Base-by-base conservation (phyloP, 1,140 invertebrate genomes). In the Ladona fulva region DNA sequence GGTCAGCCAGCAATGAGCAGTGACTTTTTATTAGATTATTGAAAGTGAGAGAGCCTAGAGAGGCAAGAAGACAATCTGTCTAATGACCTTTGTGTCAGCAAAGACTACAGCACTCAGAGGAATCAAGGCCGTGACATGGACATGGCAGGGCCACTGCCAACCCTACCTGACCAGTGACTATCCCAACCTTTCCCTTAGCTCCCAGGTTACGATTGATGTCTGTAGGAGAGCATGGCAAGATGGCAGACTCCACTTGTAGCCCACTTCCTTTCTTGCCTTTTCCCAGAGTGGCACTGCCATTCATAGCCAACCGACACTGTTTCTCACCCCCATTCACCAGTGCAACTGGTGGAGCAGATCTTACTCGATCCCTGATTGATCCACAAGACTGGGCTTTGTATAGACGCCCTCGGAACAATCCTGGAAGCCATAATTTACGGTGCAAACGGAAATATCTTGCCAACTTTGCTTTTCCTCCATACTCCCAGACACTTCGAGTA, bases 381-480 rank as follows among this genome's bases (percentile, higher is more conserved):
- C 52, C 52, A 66, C 52, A 66, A 22, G 52, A 66, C 52, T 66
- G 52, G n/a, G 52, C 52, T 22, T 66, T 66, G 12, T 66, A 66
- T 22, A 66, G 12, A 22, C 52, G 52, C 52, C 52, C 52, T 22
- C 52, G 3, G 16, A 66, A 22, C 16, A 66, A 22, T 19, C 52
- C 52, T 16, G 74, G 74, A 19, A 75, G 74, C 24, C 74, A 75
- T 19, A 75, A 24, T 42, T 75, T 75, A 19, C 74, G 74, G 74
- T 75, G 74, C 74, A 75, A 24, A n/a, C 29, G 74, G 24, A 75
- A 75, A 24, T 75, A 75, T 24, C 29, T n/a, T 1, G 74, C 52
- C 52, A 66, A 12, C 52, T 22, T 66, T 3, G 52, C 52, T 12
- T 66, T 66, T 3, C 52, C 52, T 19, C 52, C 52, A 22, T 66